Evolutionary conservation across 2,797 vertebrate genomes (phyloP).

Genomic region (Oryzias sinensis): DNA sequence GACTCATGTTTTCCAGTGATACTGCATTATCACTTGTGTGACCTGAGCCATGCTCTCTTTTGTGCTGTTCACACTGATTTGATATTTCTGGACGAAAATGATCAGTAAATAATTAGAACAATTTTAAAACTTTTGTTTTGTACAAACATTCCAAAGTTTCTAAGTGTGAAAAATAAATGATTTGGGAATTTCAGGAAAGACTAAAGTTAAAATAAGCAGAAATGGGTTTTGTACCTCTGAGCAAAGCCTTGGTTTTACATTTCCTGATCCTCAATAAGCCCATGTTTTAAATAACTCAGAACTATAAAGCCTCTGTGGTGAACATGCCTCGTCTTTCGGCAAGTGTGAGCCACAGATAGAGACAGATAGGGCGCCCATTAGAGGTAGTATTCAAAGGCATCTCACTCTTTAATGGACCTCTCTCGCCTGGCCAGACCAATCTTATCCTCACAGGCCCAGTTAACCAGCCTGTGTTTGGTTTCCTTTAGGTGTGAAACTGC

Average conservation of each 20-base stretch:
- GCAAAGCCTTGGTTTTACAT: slow-evolving; percentile 10
- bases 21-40: neutral
- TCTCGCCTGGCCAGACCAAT: slow-evolving; percentile 52
- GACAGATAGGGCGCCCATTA: slow-evolving; percentile 77
- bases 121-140: neutral
- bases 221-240: slow-evolving; percentile 2
- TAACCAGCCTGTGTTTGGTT: slow-evolving; percentile 49
- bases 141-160: neutral
- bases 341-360: slow-evolving; percentile 46
- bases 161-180: slow-evolving; percentile 1
- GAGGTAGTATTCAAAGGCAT: slow-evolving; percentile 70
- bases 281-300: slow-evolving; percentile 25
- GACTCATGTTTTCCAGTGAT: neutral
- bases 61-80: neutral
- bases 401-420: slow-evolving; percentile 72
- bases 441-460: slow-evolving; percentile 70
- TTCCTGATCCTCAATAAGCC: slow-evolving; percentile 23
- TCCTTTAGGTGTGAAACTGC: slow-evolving; percentile 65
- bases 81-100: slow-evolving; percentile 2
- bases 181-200: slow-evolving; percentile 9
- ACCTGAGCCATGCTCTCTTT: neutral
- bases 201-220: slow-evolving; percentile 3
- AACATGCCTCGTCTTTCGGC: slow-evolving; percentile 36
- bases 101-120: neutral
- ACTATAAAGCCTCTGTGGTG: slow-evolving; percentile 28